Conservation (phyloP, 1,140 invertebrate species). For the Neoseiulus cucumeris region DNA sequence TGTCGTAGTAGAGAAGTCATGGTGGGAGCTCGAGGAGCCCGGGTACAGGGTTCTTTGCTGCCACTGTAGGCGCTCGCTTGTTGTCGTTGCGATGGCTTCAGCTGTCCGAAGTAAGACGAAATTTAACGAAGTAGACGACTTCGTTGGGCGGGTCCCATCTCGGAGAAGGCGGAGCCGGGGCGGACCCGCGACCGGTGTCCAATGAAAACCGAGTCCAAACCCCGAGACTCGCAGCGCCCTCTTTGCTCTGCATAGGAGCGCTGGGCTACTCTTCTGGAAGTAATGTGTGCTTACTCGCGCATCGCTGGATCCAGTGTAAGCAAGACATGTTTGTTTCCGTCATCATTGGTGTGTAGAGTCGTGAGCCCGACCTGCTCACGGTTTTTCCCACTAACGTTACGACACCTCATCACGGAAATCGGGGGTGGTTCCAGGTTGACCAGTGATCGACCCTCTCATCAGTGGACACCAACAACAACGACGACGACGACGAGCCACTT, state of each 20-base stretch:
- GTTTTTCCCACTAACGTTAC: not conserved
- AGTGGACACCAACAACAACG: too few relatives aligned
- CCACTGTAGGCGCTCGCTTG: too few relatives aligned
- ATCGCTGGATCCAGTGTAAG: slow-evolving; percentile 11
- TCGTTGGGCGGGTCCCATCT: not conserved
- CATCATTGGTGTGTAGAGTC: not conserved
- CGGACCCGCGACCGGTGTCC: not conserved
- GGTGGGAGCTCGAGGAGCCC: too few relatives aligned
- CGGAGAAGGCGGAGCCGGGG: not conserved
- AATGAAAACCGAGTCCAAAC: not conserved
- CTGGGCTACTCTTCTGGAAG: slow-evolving; percentile 10
- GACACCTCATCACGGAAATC: not conserved
- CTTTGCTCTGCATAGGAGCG: not conserved
- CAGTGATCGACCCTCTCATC: too few relatives aligned
- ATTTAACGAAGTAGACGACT: slow-evolving; percentile 9
- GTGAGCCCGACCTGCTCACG: not conserved
- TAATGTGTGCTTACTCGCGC: slow-evolving; percentile 11
- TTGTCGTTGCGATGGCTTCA: too few relatives aligned
- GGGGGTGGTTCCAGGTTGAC: too few relatives aligned
- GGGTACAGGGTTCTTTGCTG: too few relatives aligned
- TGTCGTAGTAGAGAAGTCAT: too few relatives aligned
- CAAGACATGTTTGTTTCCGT: slow-evolving; percentile 11
- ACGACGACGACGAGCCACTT: too few relatives aligned
- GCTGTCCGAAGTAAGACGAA: not conserved
- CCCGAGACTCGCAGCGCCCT: not conserved